phyloP scores from a whole-genome alignment of 1,140 invertebrate species.

The Heliconius congener region DNA sequence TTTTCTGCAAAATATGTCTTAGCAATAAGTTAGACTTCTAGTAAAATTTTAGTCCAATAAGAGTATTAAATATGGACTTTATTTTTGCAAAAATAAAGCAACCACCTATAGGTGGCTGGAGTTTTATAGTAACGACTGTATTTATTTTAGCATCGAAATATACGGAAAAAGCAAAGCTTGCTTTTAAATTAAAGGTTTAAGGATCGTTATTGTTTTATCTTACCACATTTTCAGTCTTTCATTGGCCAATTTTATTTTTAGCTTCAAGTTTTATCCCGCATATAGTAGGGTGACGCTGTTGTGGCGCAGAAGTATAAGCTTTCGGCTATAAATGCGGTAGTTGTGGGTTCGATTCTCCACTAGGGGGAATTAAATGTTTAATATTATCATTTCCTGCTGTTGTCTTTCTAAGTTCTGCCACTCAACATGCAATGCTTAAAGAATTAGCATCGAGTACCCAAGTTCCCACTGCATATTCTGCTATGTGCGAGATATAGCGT shows the following conservation, averaged over 20 bases:
- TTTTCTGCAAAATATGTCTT: background rate
- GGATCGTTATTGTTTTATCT: background rate
- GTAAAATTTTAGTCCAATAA: background rate
- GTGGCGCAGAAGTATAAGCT: no score
- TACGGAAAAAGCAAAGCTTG: background rate
- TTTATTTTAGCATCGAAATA: background rate
- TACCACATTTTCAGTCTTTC: background rate
- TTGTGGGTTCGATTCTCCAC: no score
- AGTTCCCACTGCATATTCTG: no score
- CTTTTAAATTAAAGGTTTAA: background rate
- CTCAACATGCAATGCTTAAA: no score
- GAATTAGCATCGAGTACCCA: no score
- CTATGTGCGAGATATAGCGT: no score
- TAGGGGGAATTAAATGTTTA: no score
- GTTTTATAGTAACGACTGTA: background rate
- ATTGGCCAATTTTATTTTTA: background rate
- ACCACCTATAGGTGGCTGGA: background rate
- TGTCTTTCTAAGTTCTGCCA: no score
- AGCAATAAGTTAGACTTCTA: constrained; percentile 10
- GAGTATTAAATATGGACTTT: background rate
- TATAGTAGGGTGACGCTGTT: no score
- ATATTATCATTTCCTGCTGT: no score
- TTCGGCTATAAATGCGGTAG: no score
- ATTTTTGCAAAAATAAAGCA: background rate
- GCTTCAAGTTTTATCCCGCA: background rate